Base-by-base conservation (phyloP, 2,797 vertebrate genomes). In the Microcaecilia unicolor region DNA sequence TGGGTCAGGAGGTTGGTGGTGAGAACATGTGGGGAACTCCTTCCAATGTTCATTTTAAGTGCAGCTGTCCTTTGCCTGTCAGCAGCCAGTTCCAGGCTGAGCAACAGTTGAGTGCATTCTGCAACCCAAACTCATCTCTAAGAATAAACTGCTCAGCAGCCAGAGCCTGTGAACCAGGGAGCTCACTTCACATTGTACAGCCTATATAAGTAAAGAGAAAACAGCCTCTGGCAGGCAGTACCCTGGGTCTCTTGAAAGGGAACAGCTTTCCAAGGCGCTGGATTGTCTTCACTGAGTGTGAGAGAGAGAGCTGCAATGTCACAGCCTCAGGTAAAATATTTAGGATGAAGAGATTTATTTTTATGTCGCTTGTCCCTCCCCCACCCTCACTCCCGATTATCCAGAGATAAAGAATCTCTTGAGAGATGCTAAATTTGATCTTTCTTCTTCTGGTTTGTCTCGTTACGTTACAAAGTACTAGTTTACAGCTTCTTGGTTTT, bases 81-180 rank as follows among this genome's bases (percentile, higher is more conserved):
- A 65, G 41, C 8, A 18, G 38, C 3, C 12, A 18, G 9, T 21
- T 6, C n/a, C 25, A 2, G 3, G 41, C 30, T 37, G 31, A 1
- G 17, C 39, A 15, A 1, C 25, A n/a, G 12, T 16, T 1, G 33
- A 2, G 49, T 2, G 6, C 30, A 26, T 34, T 1, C 70, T 49
- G 33, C 25, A 3, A 22, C 1, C 22, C 46, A 59, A 18, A 13
- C 47, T 74, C 80, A 76, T 60, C n/a, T 55, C 79, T 40, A 44
- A 72, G 71, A 81, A 84, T 81, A 83, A 79, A 70, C 54, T 45
- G 25, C 18, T 34, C 20, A 18, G 11, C n/a, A n/a, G n/a, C n/a
- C n/a, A n/a, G 41, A 31, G 37, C 44, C 47, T 28, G 29, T 15
- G 31, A 24, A 11, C 50, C 65, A 22, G 37, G n/a, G n/a, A n/a